Conservation (phyloP, 2,888 invertebrate genomes). For the Pyrocoelia pectoralis region DNA sequence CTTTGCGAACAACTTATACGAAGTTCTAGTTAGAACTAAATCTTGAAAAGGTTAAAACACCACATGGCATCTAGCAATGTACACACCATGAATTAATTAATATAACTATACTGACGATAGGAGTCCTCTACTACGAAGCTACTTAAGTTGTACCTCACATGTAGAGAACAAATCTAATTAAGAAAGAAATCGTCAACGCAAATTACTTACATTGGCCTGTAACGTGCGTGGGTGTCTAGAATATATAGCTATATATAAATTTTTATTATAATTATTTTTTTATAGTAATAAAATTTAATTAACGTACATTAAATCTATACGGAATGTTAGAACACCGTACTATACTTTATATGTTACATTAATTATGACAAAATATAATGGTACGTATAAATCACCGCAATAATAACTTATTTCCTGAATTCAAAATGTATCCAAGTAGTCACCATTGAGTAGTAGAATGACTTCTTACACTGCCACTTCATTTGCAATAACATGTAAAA, state of each 20-base stretch:
- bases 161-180: slow-evolving; percentile 1
- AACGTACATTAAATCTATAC: background rate
- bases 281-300: background rate
- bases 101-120: background rate
- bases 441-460: too few species aligned
- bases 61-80: background rate
- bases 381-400: too few species aligned
- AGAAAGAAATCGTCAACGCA: background rate
- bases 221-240: background rate
- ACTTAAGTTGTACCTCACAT: background rate
- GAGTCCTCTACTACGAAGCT: background rate
- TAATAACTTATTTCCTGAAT: too few species aligned
- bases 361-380: too few species aligned
- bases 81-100: background rate
- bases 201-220: background rate
- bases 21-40: too few species aligned
- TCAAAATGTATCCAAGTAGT: too few species aligned
- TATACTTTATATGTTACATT: background rate
- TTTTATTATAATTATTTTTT: background rate
- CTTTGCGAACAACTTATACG: too few species aligned
- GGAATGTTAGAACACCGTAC: background rate
- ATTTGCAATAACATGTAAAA: too few species aligned
- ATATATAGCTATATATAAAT: background rate
- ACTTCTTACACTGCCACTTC: too few species aligned
- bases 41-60: background rate